These are phyloP conservation scores for Venustaconcha ellipsiformis DNA, from an alignment of 1,140 invertebrate genomes.

Conservation along the genomic window DNA sequence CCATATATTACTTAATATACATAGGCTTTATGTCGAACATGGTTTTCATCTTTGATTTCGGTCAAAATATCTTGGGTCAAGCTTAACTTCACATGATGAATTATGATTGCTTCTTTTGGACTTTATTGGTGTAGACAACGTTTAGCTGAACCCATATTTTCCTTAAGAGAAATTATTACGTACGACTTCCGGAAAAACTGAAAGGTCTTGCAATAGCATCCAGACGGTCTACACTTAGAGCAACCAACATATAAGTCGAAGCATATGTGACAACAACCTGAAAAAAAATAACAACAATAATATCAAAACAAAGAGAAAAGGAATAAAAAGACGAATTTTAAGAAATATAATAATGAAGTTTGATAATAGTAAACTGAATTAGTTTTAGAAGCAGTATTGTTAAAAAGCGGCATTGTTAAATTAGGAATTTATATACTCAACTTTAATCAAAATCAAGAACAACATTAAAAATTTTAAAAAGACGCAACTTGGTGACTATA, in stretches of 20 bases:
- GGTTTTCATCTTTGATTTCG: constrained; percentile 74
- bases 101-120: neutral
- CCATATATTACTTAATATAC: too few species aligned
- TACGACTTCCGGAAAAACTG: constrained; percentile 53
- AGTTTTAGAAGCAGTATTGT: neutral
- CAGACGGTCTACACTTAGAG: constrained; percentile 93
- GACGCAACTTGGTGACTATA: too few species aligned
- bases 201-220: constrained; percentile 96
- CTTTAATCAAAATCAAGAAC: too few species aligned
- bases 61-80: constrained; percentile 83
- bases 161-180: constrained; percentile 20
- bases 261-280: constrained; percentile 79
- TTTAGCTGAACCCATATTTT: neutral
- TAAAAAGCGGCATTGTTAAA: too few species aligned
- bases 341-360: neutral
- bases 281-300: constrained; percentile 19
- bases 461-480: too few species aligned
- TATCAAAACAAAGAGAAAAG: constrained; percentile 1
- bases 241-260: constrained; percentile 95
- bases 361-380: neutral
- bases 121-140: neutral
- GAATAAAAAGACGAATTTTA: neutral
- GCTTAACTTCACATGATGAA: constrained; percentile 76
- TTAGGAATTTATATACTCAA: too few species aligned
- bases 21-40: too few species aligned